Base-by-base conservation (phyloP, 2,113 vertebrate species). In the Mungos mungo region DNA sequence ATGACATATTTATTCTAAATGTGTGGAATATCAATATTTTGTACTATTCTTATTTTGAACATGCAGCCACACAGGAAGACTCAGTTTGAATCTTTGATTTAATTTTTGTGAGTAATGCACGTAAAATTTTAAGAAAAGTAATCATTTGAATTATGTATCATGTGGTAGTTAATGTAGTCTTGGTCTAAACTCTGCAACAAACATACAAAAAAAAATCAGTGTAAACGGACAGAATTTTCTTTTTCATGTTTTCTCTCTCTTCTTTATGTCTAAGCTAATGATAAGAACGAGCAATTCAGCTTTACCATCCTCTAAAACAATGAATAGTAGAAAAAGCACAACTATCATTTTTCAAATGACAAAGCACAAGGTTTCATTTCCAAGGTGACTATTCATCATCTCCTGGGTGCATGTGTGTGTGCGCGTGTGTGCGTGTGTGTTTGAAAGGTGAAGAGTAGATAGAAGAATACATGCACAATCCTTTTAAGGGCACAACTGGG, bases 71-170 rank as follows among this genome's bases (percentile, higher is more conserved):
- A 77, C 38, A 41, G 38, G 38, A 79, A 84, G 52, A 86, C 19
- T 52, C 45, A 83, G 25, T 69, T 63, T 89, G 35, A 29, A n/a
- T 47, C 50, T 95, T 23, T 71, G 38, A n/a, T 77, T 50, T 18
- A 29, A 38, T 65, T 79, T 92, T 91, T 50, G 1, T 66, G 84
- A 80, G 11, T 29, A 89, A 95, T 60, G 3, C 14, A 38, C 82
- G 38, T 29, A 91, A 86, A 93, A 52, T 88, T 68, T 92, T 83
- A 77, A 92, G 76, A 77, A 88, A 88, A 69, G 77, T 52, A 81
- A 63, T 74, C 31, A 69, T 47, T 94, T 94, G 14, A 89, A 27
- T 60, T 47, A 29, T 47, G 15, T 5, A 38, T 45, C 15, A 25
- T 69, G 4, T 63, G n/a, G 47, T 63, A 86, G 57, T 45, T 95